Evolutionary conservation across 2,888 invertebrate genomes (phyloP).

Genomic region (Agrotis exclamationis): DNA sequence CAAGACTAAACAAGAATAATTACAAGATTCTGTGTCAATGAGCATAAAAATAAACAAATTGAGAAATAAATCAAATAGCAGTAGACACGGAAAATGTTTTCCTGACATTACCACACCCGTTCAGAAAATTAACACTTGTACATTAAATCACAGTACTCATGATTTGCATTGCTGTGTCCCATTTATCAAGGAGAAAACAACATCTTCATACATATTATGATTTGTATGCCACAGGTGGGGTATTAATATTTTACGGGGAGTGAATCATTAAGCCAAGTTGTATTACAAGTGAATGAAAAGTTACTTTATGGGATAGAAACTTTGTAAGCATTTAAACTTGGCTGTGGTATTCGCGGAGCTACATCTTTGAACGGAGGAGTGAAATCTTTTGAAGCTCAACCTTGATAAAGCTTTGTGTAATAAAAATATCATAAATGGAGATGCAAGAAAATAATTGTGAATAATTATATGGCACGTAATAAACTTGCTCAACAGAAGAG

Average conservation of each 20-base stretch:
- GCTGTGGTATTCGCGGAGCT: slow-evolving; percentile 67
- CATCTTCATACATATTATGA: slow-evolving; percentile 36
- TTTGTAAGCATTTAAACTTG: slow-evolving; percentile 72
- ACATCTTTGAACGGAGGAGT: slow-evolving; percentile 64
- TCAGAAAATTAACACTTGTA: slow-evolving; percentile 43
- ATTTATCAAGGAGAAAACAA: slow-evolving; percentile 51
- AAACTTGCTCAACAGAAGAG: too few relatives aligned
- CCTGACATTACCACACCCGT: slow-evolving; percentile 8
- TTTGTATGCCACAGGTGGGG: slow-evolving; percentile 65
- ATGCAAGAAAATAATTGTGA: too few relatives aligned
- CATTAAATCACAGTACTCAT: slow-evolving; percentile 47
- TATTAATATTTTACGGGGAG: slow-evolving; percentile 55
- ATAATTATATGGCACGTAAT: too few relatives aligned
- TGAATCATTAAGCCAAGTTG: slow-evolving; percentile 60
- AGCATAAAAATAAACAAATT: slow-evolving; percentile 4
- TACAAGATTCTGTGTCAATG: slow-evolving; percentile 19
- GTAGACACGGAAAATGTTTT: slow-evolving; percentile 27
- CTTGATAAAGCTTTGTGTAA: background rate
- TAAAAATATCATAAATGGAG: background rate
- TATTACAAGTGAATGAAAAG: slow-evolving; percentile 68
- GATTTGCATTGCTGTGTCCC: slow-evolving; percentile 35
- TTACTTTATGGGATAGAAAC: slow-evolving; percentile 78
- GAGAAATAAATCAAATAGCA: slow-evolving; percentile 30
- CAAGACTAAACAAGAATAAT: background rate
- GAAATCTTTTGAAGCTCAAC: slow-evolving; percentile 47